Evolutionary conservation across 2,797 vertebrate species (phyloP).

Genomic region (Chromobotia macracanthus): DNA sequence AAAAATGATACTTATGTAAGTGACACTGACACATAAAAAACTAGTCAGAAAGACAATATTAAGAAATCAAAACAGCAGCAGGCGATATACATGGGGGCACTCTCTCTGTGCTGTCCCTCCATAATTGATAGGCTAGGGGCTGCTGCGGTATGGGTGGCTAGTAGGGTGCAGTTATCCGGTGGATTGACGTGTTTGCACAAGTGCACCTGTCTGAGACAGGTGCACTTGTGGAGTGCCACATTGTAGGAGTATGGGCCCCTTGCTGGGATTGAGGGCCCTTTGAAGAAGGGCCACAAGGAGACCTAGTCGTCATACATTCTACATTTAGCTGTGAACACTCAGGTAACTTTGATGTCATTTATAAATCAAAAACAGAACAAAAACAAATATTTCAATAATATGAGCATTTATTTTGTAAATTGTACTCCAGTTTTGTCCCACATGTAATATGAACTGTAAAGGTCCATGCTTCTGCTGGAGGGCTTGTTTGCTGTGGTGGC

Average conservation of each 20-base stretch:
- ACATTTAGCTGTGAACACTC: background rate
- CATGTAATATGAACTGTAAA: slow-evolving; percentile 9
- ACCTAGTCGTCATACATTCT: slow-evolving; percentile 1
- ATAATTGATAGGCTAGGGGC: slow-evolving; percentile 85
- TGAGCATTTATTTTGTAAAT: background rate
- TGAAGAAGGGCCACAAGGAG: background rate
- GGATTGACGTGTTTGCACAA: slow-evolving; percentile 73
- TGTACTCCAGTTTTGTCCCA: background rate
- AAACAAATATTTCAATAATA: background rate
- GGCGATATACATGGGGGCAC: slow-evolving; percentile 75
- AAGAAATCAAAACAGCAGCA: background rate
- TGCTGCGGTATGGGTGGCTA: slow-evolving; percentile 70
- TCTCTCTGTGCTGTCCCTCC: slow-evolving; percentile 78
- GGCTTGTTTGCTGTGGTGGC: slow-evolving; percentile 1
- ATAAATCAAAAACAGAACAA: too few species aligned
- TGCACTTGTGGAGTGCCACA: background rate
- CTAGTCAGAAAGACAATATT: too few species aligned
- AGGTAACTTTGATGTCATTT: background rate
- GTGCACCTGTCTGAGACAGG: background rate
- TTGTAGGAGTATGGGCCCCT: slow-evolving; percentile 12
- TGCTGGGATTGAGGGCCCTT: background rate
- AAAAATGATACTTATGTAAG: too few species aligned
- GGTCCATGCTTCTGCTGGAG: slow-evolving; percentile 16
- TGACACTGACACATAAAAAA: too few species aligned
- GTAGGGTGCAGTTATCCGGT: slow-evolving; percentile 50